These are phyloP conservation scores for Muscicapa striata DNA, from an alignment of 2,797 vertebrate genomes.

Conservation along the genomic window DNA sequence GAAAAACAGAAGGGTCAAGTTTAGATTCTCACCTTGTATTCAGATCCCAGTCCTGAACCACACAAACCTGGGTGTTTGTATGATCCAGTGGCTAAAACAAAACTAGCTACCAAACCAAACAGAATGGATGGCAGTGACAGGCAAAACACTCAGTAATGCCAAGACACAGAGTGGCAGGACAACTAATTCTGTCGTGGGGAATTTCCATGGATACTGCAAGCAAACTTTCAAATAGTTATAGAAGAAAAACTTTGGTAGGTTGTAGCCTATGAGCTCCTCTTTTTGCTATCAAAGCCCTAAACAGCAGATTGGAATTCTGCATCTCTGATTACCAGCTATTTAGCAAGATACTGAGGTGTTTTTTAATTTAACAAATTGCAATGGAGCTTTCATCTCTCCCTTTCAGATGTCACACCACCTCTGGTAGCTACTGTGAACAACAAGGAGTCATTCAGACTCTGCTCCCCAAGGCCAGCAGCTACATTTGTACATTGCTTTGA, in stretches of 20 bases:
- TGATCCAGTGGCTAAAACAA: neutral
- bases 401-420: neutral
- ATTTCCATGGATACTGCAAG: neutral
- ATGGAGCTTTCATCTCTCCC: neutral
- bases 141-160: neutral
- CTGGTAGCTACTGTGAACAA: neutral
- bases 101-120: neutral
- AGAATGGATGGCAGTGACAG: neutral
- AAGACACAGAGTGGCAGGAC: neutral
- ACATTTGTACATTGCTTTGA: neutral
- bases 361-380: neutral
- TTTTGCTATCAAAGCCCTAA: neutral
- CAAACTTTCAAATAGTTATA: neutral
- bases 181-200: neutral
- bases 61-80: neutral
- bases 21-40: neutral
- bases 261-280: neutral
- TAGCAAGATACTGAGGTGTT: neutral
- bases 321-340: neutral
- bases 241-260: neutral
- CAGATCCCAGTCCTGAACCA: neutral
- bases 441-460: neutral
- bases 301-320: neutral
- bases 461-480: neutral
- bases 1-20: neutral